These are phyloP conservation scores for Musca vetustissima DNA, from an alignment of 1,140 invertebrate species.

Conservation along the genomic window DNA sequence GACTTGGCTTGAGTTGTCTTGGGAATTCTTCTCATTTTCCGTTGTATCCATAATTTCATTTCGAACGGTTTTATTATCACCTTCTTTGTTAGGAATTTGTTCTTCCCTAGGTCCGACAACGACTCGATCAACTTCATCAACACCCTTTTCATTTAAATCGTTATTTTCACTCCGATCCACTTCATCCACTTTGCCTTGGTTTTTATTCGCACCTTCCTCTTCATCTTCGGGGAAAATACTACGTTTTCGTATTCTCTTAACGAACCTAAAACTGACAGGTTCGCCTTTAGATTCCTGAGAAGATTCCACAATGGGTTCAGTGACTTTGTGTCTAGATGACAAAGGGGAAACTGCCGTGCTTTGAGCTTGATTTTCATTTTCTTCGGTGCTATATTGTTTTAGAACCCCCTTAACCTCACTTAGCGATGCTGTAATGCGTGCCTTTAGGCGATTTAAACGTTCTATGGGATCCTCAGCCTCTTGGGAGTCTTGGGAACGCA, in stretches of 20 bases:
- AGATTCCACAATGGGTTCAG: not conserved
- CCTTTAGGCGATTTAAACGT: constrained; percentile 46
- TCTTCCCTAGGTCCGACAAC: not conserved
- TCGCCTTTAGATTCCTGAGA: not conserved
- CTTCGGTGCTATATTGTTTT: constrained; percentile 50
- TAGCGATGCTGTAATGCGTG: constrained; percentile 45
- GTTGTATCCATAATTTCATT: not conserved
- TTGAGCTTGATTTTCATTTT: not conserved
- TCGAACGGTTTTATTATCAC: not conserved
- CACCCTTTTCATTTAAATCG: not conserved
- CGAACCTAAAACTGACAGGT: constrained; percentile 46
- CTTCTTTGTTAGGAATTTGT: not conserved
- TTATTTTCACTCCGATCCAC: not conserved
- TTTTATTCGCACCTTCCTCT: constrained; percentile 27
- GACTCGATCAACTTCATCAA: not conserved
- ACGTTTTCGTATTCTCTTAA: constrained; percentile 42
- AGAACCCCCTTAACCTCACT: constrained; percentile 50
- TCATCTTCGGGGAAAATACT: constrained; percentile 48
- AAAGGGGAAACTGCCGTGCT: constrained; percentile 26
- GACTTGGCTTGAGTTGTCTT: not conserved
- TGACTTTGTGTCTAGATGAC: constrained; percentile 23
- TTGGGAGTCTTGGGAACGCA: constrained; percentile 46
- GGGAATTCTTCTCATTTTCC: not conserved
- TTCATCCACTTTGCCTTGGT: not conserved
- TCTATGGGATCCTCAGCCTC: constrained; percentile 50